Base-by-base conservation (phyloP, 2,113 vertebrate genomes). In the Leucosticte australis region DNA sequence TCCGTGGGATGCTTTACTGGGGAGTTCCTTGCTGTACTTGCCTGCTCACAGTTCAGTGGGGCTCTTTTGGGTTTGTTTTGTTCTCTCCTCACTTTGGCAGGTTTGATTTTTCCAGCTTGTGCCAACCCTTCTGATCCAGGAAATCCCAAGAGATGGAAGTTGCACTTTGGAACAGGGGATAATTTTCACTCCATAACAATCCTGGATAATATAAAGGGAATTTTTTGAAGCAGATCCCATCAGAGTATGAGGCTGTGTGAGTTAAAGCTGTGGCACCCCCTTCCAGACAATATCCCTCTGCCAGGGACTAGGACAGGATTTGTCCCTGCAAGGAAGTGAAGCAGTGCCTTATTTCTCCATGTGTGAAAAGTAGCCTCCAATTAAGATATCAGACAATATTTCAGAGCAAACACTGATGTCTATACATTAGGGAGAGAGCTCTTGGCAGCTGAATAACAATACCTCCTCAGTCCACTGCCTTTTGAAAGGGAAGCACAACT, bases 361-460 rank as follows among this genome's bases (percentile, higher is more conserved):
- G n/a, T 83, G 85, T 87, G 85, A 92, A 81, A 96, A 75, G 84
- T 90, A 92, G 79, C 52, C 64, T 91, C 55, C 87, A 97, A 96
- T 97, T 97, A 97, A 96, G 95, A 95, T 88, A 96, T 96, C 93
- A 90, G 92, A 92, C 68, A 95, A 63, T 94, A 92, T 96, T 71
- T 94, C 95, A 90, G 87, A 87, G 71, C 78, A 89, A 96, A 95
- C 75, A 79, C 77, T 94, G 95, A 95, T 96, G 90, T 87, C 94
- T 96, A 69, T 96, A 91, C 91, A 94, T 95, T 73, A 92, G 96
- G 96, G 96, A 96, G 89, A 93, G 83, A 92, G 49, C 84, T 91
- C 75, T 95, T 95, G 91, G 95, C 96, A 95, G 93, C 91, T 95
- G 95, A 95, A 97, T 97, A 92, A 95, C 94, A 95, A 95, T 95